A percentile compares a stretch with the other conserved stretches of the same genome.
Conservation (phyloP, 2,888 invertebrate genomes). For the Watsonalla cultraria region DNA sequence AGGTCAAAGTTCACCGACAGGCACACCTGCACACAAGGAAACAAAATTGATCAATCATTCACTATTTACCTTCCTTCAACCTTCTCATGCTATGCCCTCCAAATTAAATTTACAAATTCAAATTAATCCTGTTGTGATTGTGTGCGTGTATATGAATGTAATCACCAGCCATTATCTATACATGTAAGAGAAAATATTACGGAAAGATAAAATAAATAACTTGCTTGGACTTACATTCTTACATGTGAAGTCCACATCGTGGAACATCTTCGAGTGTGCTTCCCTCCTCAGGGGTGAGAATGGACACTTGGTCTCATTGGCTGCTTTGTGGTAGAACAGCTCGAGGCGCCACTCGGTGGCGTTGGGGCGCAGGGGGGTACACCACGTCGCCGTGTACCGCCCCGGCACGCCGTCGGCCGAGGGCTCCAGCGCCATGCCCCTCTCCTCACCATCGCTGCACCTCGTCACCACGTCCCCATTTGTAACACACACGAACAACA, state of each 20-base stretch:
- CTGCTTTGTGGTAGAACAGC: constrained; percentile 14
- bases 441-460: constrained; percentile 27
- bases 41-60: neutral
- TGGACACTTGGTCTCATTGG: constrained; percentile 1
- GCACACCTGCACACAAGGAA: constrained; percentile 38
- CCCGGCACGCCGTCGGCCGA: constrained; percentile 30
- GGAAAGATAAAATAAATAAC: neutral
- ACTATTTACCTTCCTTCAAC: too few relatives aligned
- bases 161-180: too few relatives aligned
- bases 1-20: constrained; percentile 41
- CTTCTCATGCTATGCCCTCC: too few relatives aligned
- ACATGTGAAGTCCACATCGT: constrained; percentile 27
- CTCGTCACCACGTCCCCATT: constrained; percentile 18
- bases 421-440: constrained; percentile 24
- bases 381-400: constrained; percentile 45
- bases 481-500: constrained; percentile 23
- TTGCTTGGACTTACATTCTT: constrained; percentile 33
- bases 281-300: constrained; percentile 6
- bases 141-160: too few relatives aligned
- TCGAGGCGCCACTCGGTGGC: constrained; percentile 30
- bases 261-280: constrained; percentile 13
- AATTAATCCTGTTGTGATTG: too few relatives aligned
- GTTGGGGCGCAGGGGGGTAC: constrained; percentile 22
- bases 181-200: neutral
- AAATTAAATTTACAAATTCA: too few relatives aligned